Evolutionary conservation across 2,113 vertebrate genomes (phyloP).

Genomic region (Donacobius atricapilla): DNA sequence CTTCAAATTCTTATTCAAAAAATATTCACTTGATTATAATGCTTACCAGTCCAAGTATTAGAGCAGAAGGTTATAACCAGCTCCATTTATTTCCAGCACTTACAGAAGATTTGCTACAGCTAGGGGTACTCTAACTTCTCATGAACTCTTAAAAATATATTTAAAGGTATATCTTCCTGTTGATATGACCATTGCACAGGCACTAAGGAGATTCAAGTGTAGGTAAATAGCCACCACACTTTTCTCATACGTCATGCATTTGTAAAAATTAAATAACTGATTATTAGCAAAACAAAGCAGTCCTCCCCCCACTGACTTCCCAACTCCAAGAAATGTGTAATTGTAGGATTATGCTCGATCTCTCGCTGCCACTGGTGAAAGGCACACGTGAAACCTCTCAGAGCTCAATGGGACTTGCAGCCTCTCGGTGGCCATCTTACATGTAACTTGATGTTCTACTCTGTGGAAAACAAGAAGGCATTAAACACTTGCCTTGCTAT

Average conservation of each 20-base stretch:
- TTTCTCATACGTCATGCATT: neutral
- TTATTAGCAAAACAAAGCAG: neutral
- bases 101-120: neutral
- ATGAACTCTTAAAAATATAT: neutral
- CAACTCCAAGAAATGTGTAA: neutral
- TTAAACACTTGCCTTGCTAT: neutral
- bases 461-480: neutral
- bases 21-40: neutral
- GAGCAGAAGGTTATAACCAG: neutral
- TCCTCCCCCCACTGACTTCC: accelerated
- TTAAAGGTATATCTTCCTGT: neutral
- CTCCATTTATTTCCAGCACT: neutral
- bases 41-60: neutral
- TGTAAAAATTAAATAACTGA: neutral
- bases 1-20: neutral
- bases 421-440: neutral
- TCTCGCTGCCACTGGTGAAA: neutral
- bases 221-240: neutral
- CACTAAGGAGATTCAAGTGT: neutral
- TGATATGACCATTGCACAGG: neutral
- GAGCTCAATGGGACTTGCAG: neutral
- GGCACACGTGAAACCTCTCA: neutral
- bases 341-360: neutral
- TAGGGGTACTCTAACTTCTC: neutral
- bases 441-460: neutral